Percentiles rank a stretch among this genome's conserved stretches.
Evolutionary conservation across 2,888 invertebrate genomes (phyloP).

Genomic region (Apamea anceps): DNA sequence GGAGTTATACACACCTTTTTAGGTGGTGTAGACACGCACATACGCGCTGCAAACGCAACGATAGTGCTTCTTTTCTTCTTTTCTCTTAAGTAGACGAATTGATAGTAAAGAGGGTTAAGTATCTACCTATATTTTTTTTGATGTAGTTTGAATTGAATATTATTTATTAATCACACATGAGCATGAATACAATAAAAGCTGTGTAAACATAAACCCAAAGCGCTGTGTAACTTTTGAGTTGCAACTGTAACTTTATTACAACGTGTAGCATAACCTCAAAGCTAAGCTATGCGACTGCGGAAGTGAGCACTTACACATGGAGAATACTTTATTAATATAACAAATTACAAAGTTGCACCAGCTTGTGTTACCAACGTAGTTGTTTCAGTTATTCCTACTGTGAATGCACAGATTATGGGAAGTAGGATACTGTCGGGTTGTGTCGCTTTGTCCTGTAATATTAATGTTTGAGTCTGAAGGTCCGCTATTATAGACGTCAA

Average conservation of each 20-base stretch:
- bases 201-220: slow-evolving; percentile 14
- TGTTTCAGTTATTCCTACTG: slow-evolving; percentile 17
- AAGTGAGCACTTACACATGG: slow-evolving; percentile 32
- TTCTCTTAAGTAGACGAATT: no score
- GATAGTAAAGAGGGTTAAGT: neutral
- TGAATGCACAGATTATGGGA: slow-evolving; percentile 17
- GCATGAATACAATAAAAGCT: neutral
- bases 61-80: no score
- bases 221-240: slow-evolving; percentile 26
- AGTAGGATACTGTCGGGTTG: neutral
- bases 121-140: neutral
- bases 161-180: neutral
- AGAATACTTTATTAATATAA: slow-evolving; percentile 35
- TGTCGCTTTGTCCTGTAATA: neutral
- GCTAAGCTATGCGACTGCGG: slow-evolving; percentile 17
- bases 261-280: slow-evolving; percentile 31
- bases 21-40: no score
- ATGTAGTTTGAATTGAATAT: neutral
- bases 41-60: no score
- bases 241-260: slow-evolving; percentile 41
- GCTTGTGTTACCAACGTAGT: neutral
- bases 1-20: no score
- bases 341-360: slow-evolving; percentile 39
- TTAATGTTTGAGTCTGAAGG: neutral
- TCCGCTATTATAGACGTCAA: neutral